These are phyloP conservation scores for Euphonia xanthogaster DNA, from an alignment of 2,797 vertebrate genomes.

Conservation along the genomic window DNA sequence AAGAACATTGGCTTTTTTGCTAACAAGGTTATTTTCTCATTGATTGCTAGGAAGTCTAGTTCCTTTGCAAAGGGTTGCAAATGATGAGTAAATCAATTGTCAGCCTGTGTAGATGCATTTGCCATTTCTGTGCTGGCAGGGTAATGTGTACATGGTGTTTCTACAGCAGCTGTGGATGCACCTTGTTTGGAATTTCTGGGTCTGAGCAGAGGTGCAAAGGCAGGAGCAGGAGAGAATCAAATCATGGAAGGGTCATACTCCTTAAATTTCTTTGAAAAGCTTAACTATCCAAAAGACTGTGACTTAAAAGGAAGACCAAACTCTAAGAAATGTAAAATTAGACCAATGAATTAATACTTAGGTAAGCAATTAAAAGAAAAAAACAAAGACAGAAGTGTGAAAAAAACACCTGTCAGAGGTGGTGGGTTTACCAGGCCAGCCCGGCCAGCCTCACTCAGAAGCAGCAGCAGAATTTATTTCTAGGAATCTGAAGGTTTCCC, in stretches of 20 bases:
- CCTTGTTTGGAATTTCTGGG: background rate
- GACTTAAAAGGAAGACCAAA: background rate
- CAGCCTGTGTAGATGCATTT: background rate
- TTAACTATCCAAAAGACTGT: background rate
- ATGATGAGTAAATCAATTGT: slow-evolving; percentile 17
- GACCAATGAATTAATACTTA: background rate
- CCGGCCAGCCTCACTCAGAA: background rate
- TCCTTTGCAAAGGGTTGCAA: slow-evolving; percentile 27
- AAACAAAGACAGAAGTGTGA: background rate
- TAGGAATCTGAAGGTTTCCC: background rate
- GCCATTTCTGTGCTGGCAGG: background rate
- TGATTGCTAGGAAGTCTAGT: slow-evolving; percentile 47
- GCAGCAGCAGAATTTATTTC: background rate
- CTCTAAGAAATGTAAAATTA: background rate
- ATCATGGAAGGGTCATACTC: accelerated
- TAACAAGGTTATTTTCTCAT: slow-evolving; percentile 62
- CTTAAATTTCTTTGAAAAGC: background rate
- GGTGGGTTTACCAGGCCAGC: background rate
- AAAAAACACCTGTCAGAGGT: background rate
- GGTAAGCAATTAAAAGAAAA: background rate
- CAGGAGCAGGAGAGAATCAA: accelerated
- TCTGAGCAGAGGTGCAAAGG: background rate
- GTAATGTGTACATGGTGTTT: background rate
- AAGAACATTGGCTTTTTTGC: slow-evolving; percentile 60
- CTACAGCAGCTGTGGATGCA: background rate